phyloP scores from a whole-genome alignment of 2,888 invertebrate genomes.

The Hyposoter didymator region DNA sequence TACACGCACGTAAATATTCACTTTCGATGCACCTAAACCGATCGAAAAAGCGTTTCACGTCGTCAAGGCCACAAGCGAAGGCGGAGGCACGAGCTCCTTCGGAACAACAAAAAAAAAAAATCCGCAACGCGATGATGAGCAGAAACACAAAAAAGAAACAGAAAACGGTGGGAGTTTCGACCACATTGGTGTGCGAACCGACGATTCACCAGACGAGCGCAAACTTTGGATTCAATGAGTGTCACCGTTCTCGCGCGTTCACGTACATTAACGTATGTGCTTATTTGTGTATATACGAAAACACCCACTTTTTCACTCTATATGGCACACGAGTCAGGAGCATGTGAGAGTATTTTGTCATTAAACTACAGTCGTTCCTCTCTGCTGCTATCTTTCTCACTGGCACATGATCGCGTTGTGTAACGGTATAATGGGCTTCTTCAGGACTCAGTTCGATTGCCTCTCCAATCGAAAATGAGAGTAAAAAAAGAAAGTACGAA shows the following conservation, averaged over 20 bases:
- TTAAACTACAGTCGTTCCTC: conserved; percentile 17
- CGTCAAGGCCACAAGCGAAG: conserved; percentile 78
- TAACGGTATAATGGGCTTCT: conserved; percentile 48
- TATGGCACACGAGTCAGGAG: conserved; percentile 5
- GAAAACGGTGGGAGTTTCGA: neutral
- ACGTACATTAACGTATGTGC: neutral
- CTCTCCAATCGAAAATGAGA: conserved; percentile 40
- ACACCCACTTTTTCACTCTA: conserved; percentile 18
- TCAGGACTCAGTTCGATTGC: conserved; percentile 16
- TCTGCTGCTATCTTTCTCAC: neutral
- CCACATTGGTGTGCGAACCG: conserved; percentile 37
- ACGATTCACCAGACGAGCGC: conserved; percentile 53
- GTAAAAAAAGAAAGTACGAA: conserved; percentile 10
- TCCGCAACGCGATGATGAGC: conserved; percentile 15
- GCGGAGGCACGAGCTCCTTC: neutral
- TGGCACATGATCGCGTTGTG: conserved; percentile 40
- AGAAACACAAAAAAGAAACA: neutral
- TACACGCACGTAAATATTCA: conserved; percentile 77
- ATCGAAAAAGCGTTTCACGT: conserved; percentile 58
- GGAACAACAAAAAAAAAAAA: conserved; percentile 17
- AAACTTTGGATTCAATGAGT: conserved; percentile 71
- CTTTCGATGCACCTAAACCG: conserved; percentile 77
- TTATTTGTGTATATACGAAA: neutral
- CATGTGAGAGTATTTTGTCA: conserved; percentile 43
- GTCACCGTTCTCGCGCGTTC: conserved; percentile 55